Percentiles rank a stretch among this genome's conserved stretches.
Evolutionary conservation across 2,888 invertebrate species (phyloP).

Genomic region (Pseudococcus jackbeardsleyi): DNA sequence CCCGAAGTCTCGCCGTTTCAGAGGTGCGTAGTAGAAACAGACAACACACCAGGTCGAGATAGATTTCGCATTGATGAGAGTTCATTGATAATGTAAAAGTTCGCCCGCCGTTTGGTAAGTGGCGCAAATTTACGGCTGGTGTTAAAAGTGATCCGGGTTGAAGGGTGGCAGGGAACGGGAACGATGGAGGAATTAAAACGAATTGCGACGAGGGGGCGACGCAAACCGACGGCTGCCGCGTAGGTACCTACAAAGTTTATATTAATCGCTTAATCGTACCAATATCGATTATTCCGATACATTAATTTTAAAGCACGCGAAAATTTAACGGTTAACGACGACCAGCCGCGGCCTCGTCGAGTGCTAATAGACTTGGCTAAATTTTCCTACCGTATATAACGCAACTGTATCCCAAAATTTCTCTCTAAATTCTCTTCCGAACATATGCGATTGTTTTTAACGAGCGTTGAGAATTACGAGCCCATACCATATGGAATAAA

Average conservation of each 20-base stretch:
- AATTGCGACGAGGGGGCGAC: not conserved
- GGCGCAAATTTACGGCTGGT: conserved; percentile 48
- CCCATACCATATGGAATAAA: no score
- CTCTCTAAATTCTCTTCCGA: no score
- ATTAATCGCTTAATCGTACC: conserved; percentile 50
- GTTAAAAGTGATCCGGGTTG: conserved; percentile 31
- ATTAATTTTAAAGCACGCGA: conserved; percentile 45
- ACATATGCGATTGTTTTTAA: no score
- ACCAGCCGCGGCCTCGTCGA: not conserved
- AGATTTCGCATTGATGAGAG: not conserved
- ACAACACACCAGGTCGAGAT: not conserved
- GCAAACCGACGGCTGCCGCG: not conserved
- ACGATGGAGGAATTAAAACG: conserved; percentile 24
- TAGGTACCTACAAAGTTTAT: conserved; percentile 23
- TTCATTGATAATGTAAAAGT: conserved; percentile 41
- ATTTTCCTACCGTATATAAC: not conserved
- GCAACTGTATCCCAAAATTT: no score
- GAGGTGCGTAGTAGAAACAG: no score
- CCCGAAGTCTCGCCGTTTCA: no score
- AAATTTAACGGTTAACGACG: conserved; percentile 27
- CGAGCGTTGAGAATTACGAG: no score
- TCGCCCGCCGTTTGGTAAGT: not conserved
- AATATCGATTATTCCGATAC: conserved; percentile 52
- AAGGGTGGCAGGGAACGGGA: not conserved
- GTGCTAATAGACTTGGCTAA: conserved; percentile 12